Conservation (phyloP, 2,888 invertebrate genomes). For the Ochlodes sylvanus region DNA sequence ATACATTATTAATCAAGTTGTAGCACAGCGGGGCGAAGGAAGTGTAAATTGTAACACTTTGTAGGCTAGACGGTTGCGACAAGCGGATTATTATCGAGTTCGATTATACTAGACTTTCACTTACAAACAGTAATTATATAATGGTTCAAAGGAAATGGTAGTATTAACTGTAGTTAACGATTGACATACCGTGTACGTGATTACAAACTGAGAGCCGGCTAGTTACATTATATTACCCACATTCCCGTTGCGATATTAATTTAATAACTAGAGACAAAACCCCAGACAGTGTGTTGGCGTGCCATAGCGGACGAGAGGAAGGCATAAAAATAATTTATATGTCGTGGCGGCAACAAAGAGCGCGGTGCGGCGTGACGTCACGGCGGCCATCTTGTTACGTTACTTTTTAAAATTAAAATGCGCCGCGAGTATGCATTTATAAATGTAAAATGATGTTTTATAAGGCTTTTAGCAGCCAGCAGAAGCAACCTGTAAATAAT, state of each 20-base stretch:
- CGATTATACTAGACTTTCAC: no score
- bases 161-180: not conserved
- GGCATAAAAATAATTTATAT: slow-evolving; percentile 39
- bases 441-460: slow-evolving; percentile 24
- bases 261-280: slow-evolving; percentile 37
- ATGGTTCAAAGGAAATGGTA: no score
- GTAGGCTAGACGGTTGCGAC: no score
- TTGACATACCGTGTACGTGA: not conserved
- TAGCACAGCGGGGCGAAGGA: no score
- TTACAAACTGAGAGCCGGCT: not conserved
- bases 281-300: slow-evolving; percentile 20
- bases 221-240: slow-evolving; percentile 1
- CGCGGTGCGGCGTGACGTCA: slow-evolving; percentile 37
- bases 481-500: not conserved
- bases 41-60: no score
- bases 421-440: slow-evolving; percentile 29
- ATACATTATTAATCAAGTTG: no score
- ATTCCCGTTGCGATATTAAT: slow-evolving; percentile 28
- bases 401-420: slow-evolving; percentile 36
- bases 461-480: slow-evolving; percentile 18
- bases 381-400: slow-evolving; percentile 36
- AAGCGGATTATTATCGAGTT: no score
- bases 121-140: no score
- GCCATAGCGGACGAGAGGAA: slow-evolving; percentile 32
- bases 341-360: slow-evolving; percentile 31